Evolutionary conservation across 2,888 invertebrate genomes (phyloP).

Genomic region (Phengaris arion): DNA sequence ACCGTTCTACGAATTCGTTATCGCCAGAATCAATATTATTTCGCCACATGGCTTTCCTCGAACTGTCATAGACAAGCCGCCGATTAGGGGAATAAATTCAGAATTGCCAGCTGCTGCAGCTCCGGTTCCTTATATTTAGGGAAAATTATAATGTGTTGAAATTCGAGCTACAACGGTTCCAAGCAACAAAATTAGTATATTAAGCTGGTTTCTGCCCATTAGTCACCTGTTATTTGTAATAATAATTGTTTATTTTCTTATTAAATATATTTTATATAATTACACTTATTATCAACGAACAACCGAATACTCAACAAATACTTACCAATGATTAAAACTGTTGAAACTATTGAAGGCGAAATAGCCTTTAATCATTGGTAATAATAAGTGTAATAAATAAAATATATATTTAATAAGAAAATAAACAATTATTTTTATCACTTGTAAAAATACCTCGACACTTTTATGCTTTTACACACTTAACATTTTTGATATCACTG

Average conservation of each 20-base stretch:
- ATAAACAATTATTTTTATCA: too few relatives aligned
- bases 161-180: not conserved
- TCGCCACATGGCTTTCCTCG: conserved; percentile 33
- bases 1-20: conserved; percentile 40
- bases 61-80: conserved; percentile 22
- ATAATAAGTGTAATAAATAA: not conserved
- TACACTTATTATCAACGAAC: too few relatives aligned
- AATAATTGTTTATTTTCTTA: too few relatives aligned
- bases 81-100: not conserved
- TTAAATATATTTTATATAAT: too few relatives aligned
- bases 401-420: not conserved
- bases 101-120: conserved; percentile 14
- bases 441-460: too few relatives aligned
- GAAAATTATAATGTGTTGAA: not conserved
- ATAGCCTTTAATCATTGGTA: too few relatives aligned
- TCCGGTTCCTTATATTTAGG: not conserved
- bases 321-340: too few relatives aligned
- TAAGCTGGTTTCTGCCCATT: not conserved
- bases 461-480: too few relatives aligned
- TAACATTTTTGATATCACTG: too few relatives aligned
- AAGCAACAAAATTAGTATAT: not conserved
- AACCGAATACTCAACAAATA: too few relatives aligned
- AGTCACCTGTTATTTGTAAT: not conserved
- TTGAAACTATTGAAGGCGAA: too few relatives aligned
- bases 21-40: conserved; percentile 36